Evolutionary conservation across 2,113 vertebrate genomes (phyloP).

Genomic region (Polypterus bichir): DNA sequence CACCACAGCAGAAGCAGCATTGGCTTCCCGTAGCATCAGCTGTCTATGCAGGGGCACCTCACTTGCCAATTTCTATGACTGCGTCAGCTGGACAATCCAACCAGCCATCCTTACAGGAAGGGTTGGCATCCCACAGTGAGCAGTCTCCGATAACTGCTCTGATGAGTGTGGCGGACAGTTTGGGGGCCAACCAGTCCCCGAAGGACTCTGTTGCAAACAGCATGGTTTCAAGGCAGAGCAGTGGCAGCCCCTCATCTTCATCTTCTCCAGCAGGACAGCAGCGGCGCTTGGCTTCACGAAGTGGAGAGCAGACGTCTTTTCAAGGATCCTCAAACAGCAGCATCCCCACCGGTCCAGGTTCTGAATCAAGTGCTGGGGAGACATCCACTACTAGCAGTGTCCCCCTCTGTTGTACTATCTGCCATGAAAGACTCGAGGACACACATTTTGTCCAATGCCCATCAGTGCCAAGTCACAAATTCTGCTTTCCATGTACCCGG

Average conservation of each 20-base stretch:
- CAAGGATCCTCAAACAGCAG: conserved; percentile 5
- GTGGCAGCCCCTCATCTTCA: conserved; percentile 58
- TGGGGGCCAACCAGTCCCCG: conserved; percentile 54
- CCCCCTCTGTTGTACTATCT: conserved; percentile 72
- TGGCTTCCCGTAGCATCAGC: conserved; percentile 40
- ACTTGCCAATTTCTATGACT: conserved; percentile 23
- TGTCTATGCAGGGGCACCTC: conserved; percentile 34
- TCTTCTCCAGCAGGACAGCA: conserved; percentile 48
- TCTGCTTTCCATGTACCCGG: conserved; percentile 78
- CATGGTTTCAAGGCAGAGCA: conserved; percentile 40
- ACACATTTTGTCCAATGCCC: conserved; percentile 77
- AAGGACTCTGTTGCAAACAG: conserved; percentile 48
- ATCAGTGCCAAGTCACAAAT: conserved; percentile 67
- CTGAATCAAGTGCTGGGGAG: conserved; percentile 34
- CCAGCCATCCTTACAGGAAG: conserved; percentile 31
- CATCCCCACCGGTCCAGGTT: conserved; percentile 33
- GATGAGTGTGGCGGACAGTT: conserved; percentile 64
- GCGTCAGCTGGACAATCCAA: not conserved
- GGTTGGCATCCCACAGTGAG: conserved; percentile 40
- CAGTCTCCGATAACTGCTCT: conserved; percentile 62
- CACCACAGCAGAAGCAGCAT: conserved; percentile 44
- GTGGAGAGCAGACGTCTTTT: conserved; percentile 43
- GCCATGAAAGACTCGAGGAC: conserved; percentile 71
- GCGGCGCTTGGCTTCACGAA: conserved; percentile 53
- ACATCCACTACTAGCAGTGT: conserved; percentile 36